Evolutionary conservation across 2,888 invertebrate genomes (phyloP).

Genomic region (Dioctria rufipes): DNA sequence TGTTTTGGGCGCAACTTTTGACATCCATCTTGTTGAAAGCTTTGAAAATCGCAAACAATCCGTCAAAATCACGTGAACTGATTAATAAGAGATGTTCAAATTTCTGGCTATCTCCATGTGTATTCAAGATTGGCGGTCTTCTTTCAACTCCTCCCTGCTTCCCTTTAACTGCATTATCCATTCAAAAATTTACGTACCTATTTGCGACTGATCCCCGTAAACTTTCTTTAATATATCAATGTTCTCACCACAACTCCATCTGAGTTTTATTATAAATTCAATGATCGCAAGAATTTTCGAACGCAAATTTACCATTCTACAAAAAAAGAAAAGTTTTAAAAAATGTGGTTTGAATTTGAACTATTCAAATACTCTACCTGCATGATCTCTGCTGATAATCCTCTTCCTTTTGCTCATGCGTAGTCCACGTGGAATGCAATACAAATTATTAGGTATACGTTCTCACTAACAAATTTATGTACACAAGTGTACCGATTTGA

Average conservation of each 20-base stretch:
- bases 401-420: no score
- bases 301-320: not conserved
- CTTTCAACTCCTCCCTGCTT: not conserved
- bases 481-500: no score
- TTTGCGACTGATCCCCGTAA: slow-evolving; percentile 7
- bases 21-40: slow-evolving; percentile 16
- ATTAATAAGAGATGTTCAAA: slow-evolving; percentile 8
- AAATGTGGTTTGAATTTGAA: no score
- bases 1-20: slow-evolving; percentile 31
- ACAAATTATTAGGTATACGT: no score
- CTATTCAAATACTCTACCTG: no score
- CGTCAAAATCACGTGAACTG: slow-evolving; percentile 5
- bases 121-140: slow-evolving; percentile 11
- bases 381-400: no score
- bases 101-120: not conserved
- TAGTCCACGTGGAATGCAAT: no score
- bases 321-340: no score
- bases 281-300: not conserved
- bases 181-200: not conserved
- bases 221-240: slow-evolving; percentile 19
- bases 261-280: slow-evolving; percentile 8
- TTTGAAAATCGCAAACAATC: slow-evolving; percentile 11
- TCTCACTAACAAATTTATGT: no score
- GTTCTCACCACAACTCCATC: not conserved
- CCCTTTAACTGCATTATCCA: not conserved